These are phyloP conservation scores for Hypomecis atomaria DNA, from an alignment of 2,888 invertebrate genomes.

Conservation along the genomic window DNA sequence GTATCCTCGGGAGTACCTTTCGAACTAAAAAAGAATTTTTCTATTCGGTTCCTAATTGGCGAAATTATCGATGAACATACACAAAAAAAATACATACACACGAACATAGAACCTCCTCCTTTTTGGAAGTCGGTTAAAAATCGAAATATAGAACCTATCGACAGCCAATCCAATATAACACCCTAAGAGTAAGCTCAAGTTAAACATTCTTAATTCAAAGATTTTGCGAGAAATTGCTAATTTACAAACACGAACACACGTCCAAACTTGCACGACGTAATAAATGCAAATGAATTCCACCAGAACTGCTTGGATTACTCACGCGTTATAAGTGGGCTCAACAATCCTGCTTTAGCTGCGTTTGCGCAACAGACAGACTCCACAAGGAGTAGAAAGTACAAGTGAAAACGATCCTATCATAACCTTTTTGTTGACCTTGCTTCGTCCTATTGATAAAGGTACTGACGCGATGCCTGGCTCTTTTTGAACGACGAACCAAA, in stretches of 20 bases:
- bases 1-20: too few relatives aligned
- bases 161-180: too few relatives aligned
- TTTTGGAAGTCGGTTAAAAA: too few relatives aligned
- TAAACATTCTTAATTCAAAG: not conserved
- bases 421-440: not conserved
- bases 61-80: too few relatives aligned
- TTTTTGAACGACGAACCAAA: too few relatives aligned
- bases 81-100: too few relatives aligned
- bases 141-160: too few relatives aligned
- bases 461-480: too few relatives aligned
- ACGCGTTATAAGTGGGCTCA: conserved; percentile 34
- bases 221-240: conserved; percentile 2
- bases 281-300: conserved; percentile 30
- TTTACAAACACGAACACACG: conserved; percentile 10
- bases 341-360: conserved; percentile 43
- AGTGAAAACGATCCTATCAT: conserved; percentile 28
- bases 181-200: too few relatives aligned
- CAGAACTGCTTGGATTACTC: conserved; percentile 39
- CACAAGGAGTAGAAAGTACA: conserved; percentile 45
- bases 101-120: too few relatives aligned
- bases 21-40: too few relatives aligned
- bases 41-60: too few relatives aligned
- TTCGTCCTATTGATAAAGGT: not conserved
- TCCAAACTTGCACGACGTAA: conserved; percentile 25
- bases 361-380: conserved; percentile 57